These are phyloP conservation scores for Tachina fera DNA, from an alignment of 2,888 invertebrate genomes.

Conservation along the genomic window DNA sequence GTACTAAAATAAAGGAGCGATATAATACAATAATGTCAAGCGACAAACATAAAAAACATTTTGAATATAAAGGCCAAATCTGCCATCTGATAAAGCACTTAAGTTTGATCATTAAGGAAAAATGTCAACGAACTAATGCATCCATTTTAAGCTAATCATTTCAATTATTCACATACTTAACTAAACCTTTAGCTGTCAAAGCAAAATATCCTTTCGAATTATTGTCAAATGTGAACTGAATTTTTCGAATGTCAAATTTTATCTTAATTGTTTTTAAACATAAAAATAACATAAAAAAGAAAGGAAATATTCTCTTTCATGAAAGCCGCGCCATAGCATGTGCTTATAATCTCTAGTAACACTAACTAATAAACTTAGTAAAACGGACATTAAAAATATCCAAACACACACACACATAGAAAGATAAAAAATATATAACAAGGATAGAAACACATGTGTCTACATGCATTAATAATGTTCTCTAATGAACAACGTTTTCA, in stretches of 20 bases:
- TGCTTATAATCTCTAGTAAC: slow-evolving; percentile 40
- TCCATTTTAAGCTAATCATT: not conserved
- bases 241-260: slow-evolving; percentile 36
- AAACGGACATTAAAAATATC: slow-evolving; percentile 21
- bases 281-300: slow-evolving; percentile 12
- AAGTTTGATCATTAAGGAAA: not conserved
- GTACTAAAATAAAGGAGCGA: no score
- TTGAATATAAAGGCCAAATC: no score
- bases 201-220: slow-evolving; percentile 12
- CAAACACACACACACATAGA: not conserved
- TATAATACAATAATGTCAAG: no score
- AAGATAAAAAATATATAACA: slow-evolving; percentile 16
- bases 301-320: slow-evolving; percentile 58
- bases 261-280: slow-evolving; percentile 49
- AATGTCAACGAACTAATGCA: not conserved
- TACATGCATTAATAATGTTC: slow-evolving; percentile 70
- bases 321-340: slow-evolving; percentile 67
- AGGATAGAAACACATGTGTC: slow-evolving; percentile 64
- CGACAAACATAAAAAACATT: no score
- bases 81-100: no score
- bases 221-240: slow-evolving; percentile 11
- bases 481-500: slow-evolving; percentile 64
- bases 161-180: not conserved
- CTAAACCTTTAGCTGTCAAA: not conserved
- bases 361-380: slow-evolving; percentile 56